phyloP scores from a whole-genome alignment of 2,797 vertebrate genomes.

The Serranus cabrilla region DNA sequence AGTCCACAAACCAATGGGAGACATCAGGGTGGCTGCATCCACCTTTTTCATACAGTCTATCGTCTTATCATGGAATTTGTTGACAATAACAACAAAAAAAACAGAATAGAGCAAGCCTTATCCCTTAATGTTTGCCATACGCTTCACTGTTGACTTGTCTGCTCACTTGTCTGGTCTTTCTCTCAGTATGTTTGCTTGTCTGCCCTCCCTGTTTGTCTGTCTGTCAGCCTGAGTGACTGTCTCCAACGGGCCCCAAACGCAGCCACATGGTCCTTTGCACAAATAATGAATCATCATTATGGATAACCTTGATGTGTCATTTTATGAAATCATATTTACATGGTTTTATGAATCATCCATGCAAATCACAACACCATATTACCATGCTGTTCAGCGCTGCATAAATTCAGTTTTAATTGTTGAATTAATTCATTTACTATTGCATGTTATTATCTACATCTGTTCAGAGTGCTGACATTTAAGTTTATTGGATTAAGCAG shows the following conservation, averaged over 20 bases:
- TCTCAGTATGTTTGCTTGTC: constrained; percentile 5
- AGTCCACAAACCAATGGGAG: too few relatives aligned
- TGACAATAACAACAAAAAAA: constrained; percentile 18
- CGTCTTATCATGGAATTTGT: background rate
- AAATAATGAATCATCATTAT: constrained; percentile 43
- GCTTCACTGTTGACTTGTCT: background rate
- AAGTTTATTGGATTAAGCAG: constrained; percentile 54
- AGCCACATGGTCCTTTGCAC: constrained; percentile 6
- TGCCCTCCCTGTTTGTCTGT: constrained; percentile 16
- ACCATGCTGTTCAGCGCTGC: constrained; percentile 25
- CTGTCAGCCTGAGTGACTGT: constrained; percentile 12
- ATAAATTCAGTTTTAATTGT: constrained; percentile 59
- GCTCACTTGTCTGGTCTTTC: constrained; percentile 3
- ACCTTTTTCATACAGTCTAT: too few relatives aligned
- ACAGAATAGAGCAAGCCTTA: background rate
- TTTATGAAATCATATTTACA: constrained; percentile 30
- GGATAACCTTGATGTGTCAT: constrained; percentile 38
- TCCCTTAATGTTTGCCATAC: constrained; percentile 3
- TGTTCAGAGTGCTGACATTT: constrained; percentile 64
- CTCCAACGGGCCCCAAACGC: constrained; percentile 2
- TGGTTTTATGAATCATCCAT: constrained; percentile 51
- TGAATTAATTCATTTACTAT: constrained; percentile 47
- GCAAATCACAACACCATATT: constrained; percentile 31
- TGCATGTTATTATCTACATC: constrained; percentile 50
- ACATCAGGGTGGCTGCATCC: too few relatives aligned